Evolutionary conservation across 2,797 vertebrate species (phyloP).

Genomic region (Potorous gilbertii): DNA sequence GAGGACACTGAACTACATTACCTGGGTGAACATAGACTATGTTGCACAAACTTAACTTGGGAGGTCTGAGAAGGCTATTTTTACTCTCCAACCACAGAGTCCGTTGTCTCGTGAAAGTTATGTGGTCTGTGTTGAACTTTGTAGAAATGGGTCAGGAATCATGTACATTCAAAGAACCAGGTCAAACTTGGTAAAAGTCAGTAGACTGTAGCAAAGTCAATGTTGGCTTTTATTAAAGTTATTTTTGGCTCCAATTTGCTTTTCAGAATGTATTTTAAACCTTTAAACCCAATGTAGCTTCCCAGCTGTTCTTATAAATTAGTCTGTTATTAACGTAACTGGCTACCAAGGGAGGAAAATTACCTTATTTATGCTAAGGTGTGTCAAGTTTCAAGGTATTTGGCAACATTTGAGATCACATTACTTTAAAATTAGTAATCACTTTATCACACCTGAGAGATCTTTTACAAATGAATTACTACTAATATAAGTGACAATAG

Average conservation of each 20-base stretch:
- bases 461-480: background rate
- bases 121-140: slow-evolving; percentile 1
- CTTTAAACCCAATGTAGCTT: slow-evolving; percentile 39
- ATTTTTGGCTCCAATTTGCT: slow-evolving; percentile 64
- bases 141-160: slow-evolving; percentile 38
- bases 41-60: slow-evolving; percentile 3
- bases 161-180: slow-evolving; percentile 8
- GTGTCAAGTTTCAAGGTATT: slow-evolving; percentile 64
- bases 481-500: background rate
- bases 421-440: slow-evolving; percentile 9
- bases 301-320: slow-evolving; percentile 57
- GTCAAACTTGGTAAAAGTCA: slow-evolving; percentile 55
- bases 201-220: slow-evolving; percentile 69
- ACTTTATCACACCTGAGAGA: background rate
- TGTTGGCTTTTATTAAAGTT: slow-evolving; percentile 68
- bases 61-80: background rate
- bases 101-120: background rate
- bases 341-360: slow-evolving; percentile 18
- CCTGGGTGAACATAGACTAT: slow-evolving; percentile 4
- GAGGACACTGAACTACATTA: background rate
- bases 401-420: slow-evolving; percentile 45
- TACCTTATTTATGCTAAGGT: slow-evolving; percentile 49
- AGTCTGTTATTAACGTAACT: slow-evolving; percentile 46
- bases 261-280: slow-evolving; percentile 68
- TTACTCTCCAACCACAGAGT: slow-evolving; percentile 6